A percentile compares a stretch with the other conserved stretches of the same genome.
Conservation (phyloP, 1,140 invertebrate genomes). For the Anastatus disparis region DNA sequence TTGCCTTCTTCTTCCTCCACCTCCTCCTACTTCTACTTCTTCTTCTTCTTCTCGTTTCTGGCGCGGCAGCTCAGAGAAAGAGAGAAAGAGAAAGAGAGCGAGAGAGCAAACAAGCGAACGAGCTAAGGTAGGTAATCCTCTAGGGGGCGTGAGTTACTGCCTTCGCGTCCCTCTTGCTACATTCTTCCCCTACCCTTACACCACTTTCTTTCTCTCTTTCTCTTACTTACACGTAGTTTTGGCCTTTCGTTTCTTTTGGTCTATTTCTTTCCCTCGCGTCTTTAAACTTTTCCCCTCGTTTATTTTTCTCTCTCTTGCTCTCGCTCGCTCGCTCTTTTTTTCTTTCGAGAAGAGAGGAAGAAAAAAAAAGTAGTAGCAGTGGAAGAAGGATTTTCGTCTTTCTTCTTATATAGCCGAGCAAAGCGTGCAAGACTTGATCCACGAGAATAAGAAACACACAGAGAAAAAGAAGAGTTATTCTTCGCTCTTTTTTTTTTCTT, state of each 20-base stretch:
- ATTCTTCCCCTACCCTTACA: slow-evolving; percentile 40
- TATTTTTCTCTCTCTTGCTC: slow-evolving; percentile 24
- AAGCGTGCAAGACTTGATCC: no score
- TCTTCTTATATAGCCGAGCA: slow-evolving; percentile 2
- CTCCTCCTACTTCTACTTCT: slow-evolving; percentile 4
- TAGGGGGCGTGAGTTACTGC: slow-evolving; percentile 68
- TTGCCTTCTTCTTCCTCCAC: background rate
- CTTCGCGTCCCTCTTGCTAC: slow-evolving; percentile 56
- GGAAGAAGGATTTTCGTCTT: slow-evolving; percentile 28
- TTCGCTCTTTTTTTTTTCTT: slow-evolving; percentile 11
- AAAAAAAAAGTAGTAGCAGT: background rate
- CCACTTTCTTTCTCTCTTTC: slow-evolving; percentile 43
- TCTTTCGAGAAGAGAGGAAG: background rate
- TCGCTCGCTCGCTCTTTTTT: background rate
- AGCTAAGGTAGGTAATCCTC: slow-evolving; percentile 68
- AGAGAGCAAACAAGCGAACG: no score
- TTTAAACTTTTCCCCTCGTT: slow-evolving; percentile 37
- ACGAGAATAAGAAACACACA: slow-evolving; percentile 33
- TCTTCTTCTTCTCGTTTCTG: background rate
- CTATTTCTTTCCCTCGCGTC: slow-evolving; percentile 35
- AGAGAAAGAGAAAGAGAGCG: no score
- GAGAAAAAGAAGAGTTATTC: slow-evolving; percentile 12
- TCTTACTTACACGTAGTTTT: slow-evolving; percentile 11
- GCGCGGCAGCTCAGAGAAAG: no score
- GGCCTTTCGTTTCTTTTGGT: slow-evolving; percentile 9